phyloP scores from a whole-genome alignment of 2,797 vertebrate species.

The Ibycter americanus region DNA sequence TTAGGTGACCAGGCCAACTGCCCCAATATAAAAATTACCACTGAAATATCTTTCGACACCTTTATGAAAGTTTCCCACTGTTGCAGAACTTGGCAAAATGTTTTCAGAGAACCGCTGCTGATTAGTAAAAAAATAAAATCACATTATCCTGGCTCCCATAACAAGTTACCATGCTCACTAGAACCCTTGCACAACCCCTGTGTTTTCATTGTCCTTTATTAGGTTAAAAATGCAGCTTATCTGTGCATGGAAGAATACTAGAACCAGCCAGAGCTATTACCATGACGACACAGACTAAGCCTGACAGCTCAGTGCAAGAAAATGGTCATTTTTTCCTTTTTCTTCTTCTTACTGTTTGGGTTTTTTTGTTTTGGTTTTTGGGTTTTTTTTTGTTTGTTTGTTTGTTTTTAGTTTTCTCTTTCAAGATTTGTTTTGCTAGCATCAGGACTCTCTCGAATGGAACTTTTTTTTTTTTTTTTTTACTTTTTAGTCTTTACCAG shows the following conservation, averaged over 20 bases:
- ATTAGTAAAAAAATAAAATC: background rate
- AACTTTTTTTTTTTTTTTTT: background rate
- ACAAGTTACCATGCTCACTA: background rate
- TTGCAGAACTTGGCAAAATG: background rate
- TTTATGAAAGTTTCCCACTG: background rate
- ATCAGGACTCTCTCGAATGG: background rate
- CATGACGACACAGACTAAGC: background rate
- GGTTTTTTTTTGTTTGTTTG: background rate
- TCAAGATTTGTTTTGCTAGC: background rate
- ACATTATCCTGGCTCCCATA: background rate
- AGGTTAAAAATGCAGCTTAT: slow-evolving; percentile 33
- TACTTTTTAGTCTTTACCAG: background rate
- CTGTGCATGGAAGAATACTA: background rate
- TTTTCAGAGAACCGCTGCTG: background rate
- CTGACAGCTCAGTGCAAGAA: background rate
- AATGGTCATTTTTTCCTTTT: background rate
- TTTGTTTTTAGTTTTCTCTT: background rate
- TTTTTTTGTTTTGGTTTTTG: background rate
- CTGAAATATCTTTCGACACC: background rate
- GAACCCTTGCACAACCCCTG: background rate
- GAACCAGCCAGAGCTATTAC: background rate
- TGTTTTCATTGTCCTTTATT: background rate
- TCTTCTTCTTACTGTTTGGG: background rate
- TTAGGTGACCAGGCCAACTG: background rate
- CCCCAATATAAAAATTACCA: background rate